Evolutionary conservation across 2,888 invertebrate genomes (phyloP).

Genomic region (Standfussiana lucernea): DNA sequence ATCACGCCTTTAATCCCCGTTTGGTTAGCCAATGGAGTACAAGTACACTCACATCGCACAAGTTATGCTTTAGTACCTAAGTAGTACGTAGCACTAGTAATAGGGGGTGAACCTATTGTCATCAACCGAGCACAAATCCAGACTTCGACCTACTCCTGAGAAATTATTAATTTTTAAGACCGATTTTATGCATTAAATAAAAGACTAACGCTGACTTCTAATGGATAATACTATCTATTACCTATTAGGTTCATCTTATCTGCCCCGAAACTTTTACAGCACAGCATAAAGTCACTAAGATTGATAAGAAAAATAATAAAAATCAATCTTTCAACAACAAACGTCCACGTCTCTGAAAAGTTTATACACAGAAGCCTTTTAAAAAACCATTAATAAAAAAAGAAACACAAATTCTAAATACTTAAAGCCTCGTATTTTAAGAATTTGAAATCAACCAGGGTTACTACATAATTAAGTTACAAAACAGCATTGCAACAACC

Average conservation of each 20-base stretch:
- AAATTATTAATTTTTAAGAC: background rate
- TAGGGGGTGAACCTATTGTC: background rate
- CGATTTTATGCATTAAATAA: background rate
- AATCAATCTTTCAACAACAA: background rate
- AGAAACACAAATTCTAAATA: background rate
- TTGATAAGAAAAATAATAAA: background rate
- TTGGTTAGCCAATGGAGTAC: background rate
- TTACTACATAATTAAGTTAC: conserved; percentile 26
- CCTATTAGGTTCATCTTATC: background rate
- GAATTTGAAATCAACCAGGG: conserved; percentile 43
- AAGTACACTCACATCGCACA: background rate
- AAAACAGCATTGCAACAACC: conserved; percentile 26
- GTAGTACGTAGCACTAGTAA: background rate
- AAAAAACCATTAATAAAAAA: conserved; percentile 2
- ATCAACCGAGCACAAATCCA: background rate
- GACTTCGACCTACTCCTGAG: background rate
- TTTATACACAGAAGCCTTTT: background rate
- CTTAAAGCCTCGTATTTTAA: background rate
- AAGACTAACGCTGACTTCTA: background rate
- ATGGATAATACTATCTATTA: background rate
- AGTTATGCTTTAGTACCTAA: background rate
- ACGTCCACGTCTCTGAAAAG: background rate
- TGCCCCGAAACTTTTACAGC: too few species aligned
- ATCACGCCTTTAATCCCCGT: background rate
- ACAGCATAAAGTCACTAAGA: background rate